Evolutionary conservation across 2,888 invertebrate genomes (phyloP).

Genomic region (Holacanthella duospinosa): DNA sequence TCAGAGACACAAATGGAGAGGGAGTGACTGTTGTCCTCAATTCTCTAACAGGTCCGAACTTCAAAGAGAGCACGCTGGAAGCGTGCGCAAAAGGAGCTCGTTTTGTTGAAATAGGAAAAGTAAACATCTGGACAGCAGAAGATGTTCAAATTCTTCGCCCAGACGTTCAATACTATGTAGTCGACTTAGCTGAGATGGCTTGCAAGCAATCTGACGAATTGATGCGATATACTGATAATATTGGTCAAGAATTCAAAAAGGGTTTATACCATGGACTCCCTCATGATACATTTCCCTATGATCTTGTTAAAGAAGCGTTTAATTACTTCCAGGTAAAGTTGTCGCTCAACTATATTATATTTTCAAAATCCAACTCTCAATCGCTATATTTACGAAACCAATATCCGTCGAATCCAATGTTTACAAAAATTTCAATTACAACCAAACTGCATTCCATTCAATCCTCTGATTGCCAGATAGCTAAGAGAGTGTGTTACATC

Average conservation of each 20-base stretch:
- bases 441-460: too few species aligned
- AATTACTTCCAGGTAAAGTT: constrained; percentile 23
- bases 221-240: constrained; percentile 4
- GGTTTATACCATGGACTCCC: constrained; percentile 17
- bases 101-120: constrained; percentile 27
- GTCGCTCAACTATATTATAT: too few species aligned
- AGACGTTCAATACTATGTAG: constrained; percentile 21
- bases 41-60: constrained; percentile 23
- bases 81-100: constrained; percentile 17
- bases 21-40: constrained; percentile 24
- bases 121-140: constrained; percentile 22
- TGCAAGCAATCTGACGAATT: constrained; percentile 1
- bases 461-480: too few species aligned
- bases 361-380: too few species aligned
- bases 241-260: constrained; percentile 11
- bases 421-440: too few species aligned
- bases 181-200: constrained; percentile 15
- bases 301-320: constrained; percentile 19
- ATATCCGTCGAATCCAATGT: too few species aligned
- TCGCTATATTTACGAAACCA: too few species aligned
- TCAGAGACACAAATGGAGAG: constrained; percentile 16
- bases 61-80: constrained; percentile 21
- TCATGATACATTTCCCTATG: constrained; percentile 16
- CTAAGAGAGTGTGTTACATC: too few species aligned
- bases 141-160: constrained; percentile 17